phyloP scores from a whole-genome alignment of 2,888 invertebrate species.

The Papilio demoleus region DNA sequence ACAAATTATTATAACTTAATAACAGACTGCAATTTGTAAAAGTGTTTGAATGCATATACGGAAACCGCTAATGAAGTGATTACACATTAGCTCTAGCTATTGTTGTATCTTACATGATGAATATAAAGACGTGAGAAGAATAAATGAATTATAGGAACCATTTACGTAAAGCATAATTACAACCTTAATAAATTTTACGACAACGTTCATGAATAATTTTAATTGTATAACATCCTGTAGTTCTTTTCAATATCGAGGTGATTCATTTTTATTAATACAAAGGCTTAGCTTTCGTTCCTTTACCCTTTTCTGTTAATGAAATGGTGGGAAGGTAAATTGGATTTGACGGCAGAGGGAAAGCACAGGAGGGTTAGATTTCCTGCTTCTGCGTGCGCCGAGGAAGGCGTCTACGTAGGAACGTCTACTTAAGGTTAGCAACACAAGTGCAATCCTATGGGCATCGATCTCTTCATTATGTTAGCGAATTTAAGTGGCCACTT shows the following conservation, averaged over 20 bases:
- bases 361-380: no score
- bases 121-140: constrained; percentile 1
- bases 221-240: neutral
- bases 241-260: neutral
- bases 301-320: no score
- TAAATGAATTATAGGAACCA: neutral
- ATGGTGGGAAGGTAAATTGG: no score
- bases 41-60: neutral
- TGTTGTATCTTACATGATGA: neutral
- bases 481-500: no score
- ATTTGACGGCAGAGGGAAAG: no score
- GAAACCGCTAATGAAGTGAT: neutral
- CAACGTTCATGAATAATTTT: neutral
- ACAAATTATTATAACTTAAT: neutral
- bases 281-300: no score
- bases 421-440: no score
- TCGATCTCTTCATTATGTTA: no score
- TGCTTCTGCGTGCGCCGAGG: no score
- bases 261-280: constrained; percentile 2
- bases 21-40: neutral
- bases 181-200: constrained; percentile 3
- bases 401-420: no score
- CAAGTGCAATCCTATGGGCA: no score
- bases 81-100: neutral
- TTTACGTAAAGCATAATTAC: constrained; percentile 3